Base-by-base conservation (phyloP, 2,888 invertebrate genomes). In the Diarsia rubi region DNA sequence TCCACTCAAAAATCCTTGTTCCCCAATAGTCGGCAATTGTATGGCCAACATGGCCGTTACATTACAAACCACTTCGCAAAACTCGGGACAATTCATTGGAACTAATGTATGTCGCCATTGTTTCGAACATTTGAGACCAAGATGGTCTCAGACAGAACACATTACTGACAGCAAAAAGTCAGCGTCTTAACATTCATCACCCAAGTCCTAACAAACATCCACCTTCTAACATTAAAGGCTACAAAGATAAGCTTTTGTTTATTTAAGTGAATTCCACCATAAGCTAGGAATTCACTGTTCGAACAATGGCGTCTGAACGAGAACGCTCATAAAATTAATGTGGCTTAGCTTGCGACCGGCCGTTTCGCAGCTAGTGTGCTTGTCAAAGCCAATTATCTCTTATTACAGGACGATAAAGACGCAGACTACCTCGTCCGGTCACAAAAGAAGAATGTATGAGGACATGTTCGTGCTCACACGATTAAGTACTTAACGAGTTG, bases 281-380 rank as follows among this genome's bases (percentile, higher is more conserved):
- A 88, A 87, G 86, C 86, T 78, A 75, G 84, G 82, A 88, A 85
- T 86, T 82, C 81, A 82, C 83, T 82, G 82, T 72, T 88, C 82
- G 85, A 86, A 90, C 89, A 90, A 87, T 87, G 84, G 83, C 65
- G 73, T 75, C 79, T 69, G 76, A 84, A 83, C 75, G 85, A 80
- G 84, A 82, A 78, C 78, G 85, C 81, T 89, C 90, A 86, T 92
- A 89, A 91, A 91, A 90, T 90, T 89, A 91, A 91, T 91, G 90
- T 86, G 85, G 83, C 86, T 86, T 85, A 85, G 78, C 83, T 76
- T 70, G 81, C 72, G 80, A 74, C 77, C 79, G 82, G 83, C 83
- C 78, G 77, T 80, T 79, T 66, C 81, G 79, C 69, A 79, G 83
- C 81, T 82, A 87, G 84, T 82, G 84, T 81, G 86, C 90, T 89